Percentiles rank a stretch among this genome's conserved stretches.
phyloP scores from a whole-genome alignment of 1,140 invertebrate genomes.

The Rhagoletis pomonella region DNA sequence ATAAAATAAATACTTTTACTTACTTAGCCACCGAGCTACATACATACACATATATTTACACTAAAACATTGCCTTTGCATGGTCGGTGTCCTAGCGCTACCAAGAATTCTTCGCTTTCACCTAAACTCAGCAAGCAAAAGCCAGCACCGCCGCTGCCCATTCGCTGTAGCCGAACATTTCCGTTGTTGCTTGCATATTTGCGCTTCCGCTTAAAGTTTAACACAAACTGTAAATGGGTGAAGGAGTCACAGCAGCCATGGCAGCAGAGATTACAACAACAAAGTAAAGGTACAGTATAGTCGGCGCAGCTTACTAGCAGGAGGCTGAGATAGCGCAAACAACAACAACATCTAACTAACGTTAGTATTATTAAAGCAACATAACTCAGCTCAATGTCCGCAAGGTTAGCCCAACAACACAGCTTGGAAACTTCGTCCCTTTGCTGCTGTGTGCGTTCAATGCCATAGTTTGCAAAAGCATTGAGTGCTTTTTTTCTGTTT shows the following conservation, averaged over 20 bases:
- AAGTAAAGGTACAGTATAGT: neutral
- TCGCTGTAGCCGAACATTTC: constrained; percentile 21
- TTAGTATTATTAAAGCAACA: neutral
- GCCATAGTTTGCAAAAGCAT: no score
- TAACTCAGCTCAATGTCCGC: neutral
- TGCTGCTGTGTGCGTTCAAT: no score
- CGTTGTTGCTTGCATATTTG: constrained; percentile 23
- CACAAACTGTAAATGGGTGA: constrained; percentile 36
- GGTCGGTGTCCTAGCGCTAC: neutral
- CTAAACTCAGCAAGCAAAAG: neutral
- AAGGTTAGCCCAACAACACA: constrained; percentile 1
- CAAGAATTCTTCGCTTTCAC: neutral
- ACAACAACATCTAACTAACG: neutral
- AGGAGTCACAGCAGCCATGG: neutral
- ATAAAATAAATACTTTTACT: neutral
- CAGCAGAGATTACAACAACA: constrained; percentile 4
- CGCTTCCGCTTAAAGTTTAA: constrained; percentile 39
- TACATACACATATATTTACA: neutral
- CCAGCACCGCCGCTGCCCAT: no score
- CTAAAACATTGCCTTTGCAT: neutral
- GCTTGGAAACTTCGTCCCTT: no score
- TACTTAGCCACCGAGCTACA: no score
- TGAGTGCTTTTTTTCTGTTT: neutral
- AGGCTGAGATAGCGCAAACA: no score
- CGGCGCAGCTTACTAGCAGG: no score